These are phyloP conservation scores for Leptinotarsa tumamoca DNA, from an alignment of 2,888 invertebrate genomes.

Conservation along the genomic window DNA sequence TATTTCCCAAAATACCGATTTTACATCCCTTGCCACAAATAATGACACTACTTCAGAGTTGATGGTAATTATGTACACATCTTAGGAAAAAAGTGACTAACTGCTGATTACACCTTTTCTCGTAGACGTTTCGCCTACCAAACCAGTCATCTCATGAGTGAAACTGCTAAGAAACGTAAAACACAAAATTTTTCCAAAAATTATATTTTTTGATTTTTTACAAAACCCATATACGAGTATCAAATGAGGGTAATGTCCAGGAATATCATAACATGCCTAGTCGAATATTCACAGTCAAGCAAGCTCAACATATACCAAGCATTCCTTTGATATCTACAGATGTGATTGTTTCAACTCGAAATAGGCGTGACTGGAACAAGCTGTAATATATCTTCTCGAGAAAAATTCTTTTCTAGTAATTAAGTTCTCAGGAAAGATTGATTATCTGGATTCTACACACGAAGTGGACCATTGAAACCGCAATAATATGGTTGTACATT, in stretches of 20 bases:
- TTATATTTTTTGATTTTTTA: too few species aligned
- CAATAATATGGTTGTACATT: not conserved
- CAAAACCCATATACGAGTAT: not conserved
- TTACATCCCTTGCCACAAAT: too few species aligned
- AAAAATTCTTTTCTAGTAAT: not conserved
- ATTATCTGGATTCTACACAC: slow-evolving; percentile 6
- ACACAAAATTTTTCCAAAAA: too few species aligned
- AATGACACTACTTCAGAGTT: too few species aligned
- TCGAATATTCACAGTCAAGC: not conserved
- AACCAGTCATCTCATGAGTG: too few species aligned
- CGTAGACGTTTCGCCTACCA: too few species aligned
- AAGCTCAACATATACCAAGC: not conserved
- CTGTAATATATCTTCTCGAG: slow-evolving; percentile 3
- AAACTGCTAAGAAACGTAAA: too few species aligned
- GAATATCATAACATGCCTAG: not conserved
- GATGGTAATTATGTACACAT: too few species aligned
- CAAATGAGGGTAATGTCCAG: not conserved
- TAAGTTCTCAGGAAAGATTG: slow-evolving; percentile 19
- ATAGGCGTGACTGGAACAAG: not conserved
- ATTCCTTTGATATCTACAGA: not conserved
- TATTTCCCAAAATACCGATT: too few species aligned
- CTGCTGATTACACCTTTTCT: too few species aligned
- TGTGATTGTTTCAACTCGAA: not conserved
- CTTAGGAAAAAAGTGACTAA: too few species aligned
- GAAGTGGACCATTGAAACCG: not conserved